phyloP scores from a whole-genome alignment of 1,140 invertebrate genomes.

The Pseudomyrmex gracilis region DNA sequence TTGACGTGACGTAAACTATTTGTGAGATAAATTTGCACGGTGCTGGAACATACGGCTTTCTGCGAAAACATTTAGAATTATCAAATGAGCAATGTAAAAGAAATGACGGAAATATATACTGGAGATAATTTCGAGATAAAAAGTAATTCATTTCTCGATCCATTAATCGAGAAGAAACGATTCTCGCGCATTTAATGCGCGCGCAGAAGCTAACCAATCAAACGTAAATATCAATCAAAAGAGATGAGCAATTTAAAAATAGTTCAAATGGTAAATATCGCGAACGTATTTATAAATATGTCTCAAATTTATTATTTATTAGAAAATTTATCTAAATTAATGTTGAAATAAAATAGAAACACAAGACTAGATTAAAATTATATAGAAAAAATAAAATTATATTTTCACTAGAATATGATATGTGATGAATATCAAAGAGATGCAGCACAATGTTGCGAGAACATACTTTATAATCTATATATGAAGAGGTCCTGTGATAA shows the following conservation, averaged over 20 bases:
- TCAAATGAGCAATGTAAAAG: no score
- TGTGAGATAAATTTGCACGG: slow-evolving; percentile 14
- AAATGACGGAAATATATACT: no score
- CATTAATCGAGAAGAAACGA: no score
- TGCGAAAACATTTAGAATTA: no score
- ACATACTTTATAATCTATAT: background rate
- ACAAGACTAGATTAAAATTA: no score
- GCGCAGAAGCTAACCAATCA: no score
- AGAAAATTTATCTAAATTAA: no score
- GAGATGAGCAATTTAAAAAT: slow-evolving; percentile 7
- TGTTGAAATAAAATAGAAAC: no score
- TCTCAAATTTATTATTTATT: slow-evolving; percentile 13
- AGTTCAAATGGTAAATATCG: background rate
- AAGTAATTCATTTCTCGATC: no score
- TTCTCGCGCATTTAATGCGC: no score
- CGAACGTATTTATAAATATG: background rate
- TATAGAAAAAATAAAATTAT: background rate
- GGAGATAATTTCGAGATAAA: background rate
- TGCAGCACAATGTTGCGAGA: background rate
- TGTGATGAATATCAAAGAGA: background rate
- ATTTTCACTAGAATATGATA: slow-evolving; percentile 8
- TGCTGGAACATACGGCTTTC: background rate
- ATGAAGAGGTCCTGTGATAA: no score
- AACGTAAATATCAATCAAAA: no score
- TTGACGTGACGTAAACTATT: slow-evolving; percentile 1